A percentile compares a stretch with the other conserved stretches of the same genome.
Conservation (phyloP, 2,113 vertebrate genomes). For the Talpa occidentalis region DNA sequence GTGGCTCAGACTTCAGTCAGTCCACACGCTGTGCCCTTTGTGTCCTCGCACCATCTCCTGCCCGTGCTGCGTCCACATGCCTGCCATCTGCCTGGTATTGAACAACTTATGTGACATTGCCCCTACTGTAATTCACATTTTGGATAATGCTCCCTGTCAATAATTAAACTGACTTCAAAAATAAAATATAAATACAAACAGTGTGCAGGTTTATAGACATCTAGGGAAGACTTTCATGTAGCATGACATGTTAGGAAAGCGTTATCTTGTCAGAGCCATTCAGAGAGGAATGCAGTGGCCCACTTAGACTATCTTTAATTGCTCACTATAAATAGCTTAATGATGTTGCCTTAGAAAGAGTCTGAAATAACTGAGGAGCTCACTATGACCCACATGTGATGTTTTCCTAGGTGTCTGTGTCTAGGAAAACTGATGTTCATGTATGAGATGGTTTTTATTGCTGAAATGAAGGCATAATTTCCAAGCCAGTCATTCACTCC, state of each 20-base stretch:
- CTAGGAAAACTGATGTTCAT: not conserved
- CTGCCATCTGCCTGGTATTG: not conserved
- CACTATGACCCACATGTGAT: conserved; percentile 57
- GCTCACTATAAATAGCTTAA: conserved; percentile 76
- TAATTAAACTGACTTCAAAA: conserved; percentile 28
- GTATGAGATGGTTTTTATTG: not conserved
- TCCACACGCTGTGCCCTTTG: not conserved
- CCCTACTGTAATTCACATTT: not conserved
- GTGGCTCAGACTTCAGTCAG: not conserved
- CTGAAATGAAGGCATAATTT: conserved; percentile 1
- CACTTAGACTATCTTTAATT: conserved; percentile 72
- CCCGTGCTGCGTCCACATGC: accelerated
- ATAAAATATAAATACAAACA: not conserved
- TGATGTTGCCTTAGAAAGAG: conserved; percentile 58
- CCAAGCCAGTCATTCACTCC: not conserved
- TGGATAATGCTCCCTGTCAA: not conserved
- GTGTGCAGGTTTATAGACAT: not conserved
- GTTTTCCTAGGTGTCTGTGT: no score
- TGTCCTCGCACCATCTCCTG: not conserved
- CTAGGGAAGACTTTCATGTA: not conserved
- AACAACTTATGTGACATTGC: not conserved
- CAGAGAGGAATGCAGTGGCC: conserved; percentile 39
- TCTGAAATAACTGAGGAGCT: not conserved
- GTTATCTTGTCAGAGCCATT: not conserved
- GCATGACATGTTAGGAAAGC: not conserved